Evolutionary conservation across 2,797 vertebrate genomes (phyloP).

Genomic region (Oreortyx pictus): DNA sequence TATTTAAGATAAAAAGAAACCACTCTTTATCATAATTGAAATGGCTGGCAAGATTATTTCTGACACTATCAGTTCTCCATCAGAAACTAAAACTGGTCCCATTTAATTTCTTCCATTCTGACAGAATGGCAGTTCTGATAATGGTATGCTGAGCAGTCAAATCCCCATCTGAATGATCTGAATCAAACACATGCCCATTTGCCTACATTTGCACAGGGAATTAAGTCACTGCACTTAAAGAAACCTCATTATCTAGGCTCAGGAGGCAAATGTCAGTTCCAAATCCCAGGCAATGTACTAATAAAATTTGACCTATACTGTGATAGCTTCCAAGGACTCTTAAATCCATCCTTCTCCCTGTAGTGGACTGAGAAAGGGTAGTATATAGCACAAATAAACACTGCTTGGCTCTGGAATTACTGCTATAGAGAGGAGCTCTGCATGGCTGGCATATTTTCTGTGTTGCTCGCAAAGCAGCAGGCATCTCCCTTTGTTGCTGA

Average conservation of each 20-base stretch:
- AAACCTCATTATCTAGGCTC: neutral
- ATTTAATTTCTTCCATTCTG: neutral
- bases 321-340: constrained; percentile 12
- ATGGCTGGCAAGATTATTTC: neutral
- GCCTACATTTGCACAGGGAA: neutral
- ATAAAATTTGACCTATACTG: constrained; percentile 21
- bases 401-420: neutral
- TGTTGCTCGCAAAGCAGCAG: constrained; percentile 63
- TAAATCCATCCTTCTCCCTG: neutral
- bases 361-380: neutral
- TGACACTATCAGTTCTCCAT: neutral
- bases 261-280: neutral
- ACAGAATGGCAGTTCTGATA: neutral
- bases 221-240: neutral
- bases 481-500: constrained; percentile 48
- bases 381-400: constrained; percentile 41
- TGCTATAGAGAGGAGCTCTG: neutral
- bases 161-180: neutral
- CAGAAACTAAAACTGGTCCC: neutral
- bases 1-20: neutral
- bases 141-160: neutral
- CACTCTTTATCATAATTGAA: neutral
- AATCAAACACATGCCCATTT: neutral
- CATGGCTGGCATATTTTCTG: constrained; percentile 52
- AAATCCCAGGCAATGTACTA: neutral